Evolutionary conservation across 92 coral and sea anemone genomes (phyloP).

Genomic region (Zoanthus sansibaricus): DNA sequence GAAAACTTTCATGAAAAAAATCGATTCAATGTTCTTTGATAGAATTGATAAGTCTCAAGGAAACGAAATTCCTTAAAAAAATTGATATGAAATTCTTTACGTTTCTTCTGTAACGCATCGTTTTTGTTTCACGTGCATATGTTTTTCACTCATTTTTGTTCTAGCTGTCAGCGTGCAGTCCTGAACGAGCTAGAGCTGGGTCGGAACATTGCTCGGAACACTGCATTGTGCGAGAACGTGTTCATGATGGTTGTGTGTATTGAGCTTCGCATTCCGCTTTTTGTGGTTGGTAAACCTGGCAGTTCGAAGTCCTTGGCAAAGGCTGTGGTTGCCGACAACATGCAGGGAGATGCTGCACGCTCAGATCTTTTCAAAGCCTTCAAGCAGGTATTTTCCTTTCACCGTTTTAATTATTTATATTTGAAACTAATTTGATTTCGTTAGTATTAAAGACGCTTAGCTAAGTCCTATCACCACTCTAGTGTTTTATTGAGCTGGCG

Average conservation of each 20-base stretch:
- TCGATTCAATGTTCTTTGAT: no score
- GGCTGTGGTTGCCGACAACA: constrained; percentile 80
- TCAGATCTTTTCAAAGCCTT: constrained; percentile 21
- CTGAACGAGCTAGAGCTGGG: constrained; percentile 74
- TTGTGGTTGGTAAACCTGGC: constrained; percentile 94
- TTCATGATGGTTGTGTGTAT: constrained; percentile 98
- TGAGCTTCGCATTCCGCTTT: constrained; percentile 90
- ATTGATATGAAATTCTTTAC: no score
- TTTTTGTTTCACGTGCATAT: no score
- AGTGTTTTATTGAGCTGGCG: no score
- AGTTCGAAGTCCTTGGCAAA: constrained; percentile 92
- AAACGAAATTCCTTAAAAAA: no score
- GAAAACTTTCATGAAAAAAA: no score
- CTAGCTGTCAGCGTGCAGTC: constrained; percentile 84
- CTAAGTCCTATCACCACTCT: no score
- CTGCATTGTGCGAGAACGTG: constrained; percentile 87
- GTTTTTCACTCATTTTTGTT: background rate
- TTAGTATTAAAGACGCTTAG: no score
- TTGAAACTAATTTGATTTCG: no score
- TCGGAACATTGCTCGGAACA: constrained; percentile 81
- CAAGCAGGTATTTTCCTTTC: background rate
- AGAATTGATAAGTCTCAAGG: no score
- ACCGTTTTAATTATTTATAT: background rate
- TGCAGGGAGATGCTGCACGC: constrained; percentile 76
- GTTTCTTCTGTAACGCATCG: no score